Conservation (phyloP, 2,113 vertebrate species). For the Procapra przewalskii region DNA sequence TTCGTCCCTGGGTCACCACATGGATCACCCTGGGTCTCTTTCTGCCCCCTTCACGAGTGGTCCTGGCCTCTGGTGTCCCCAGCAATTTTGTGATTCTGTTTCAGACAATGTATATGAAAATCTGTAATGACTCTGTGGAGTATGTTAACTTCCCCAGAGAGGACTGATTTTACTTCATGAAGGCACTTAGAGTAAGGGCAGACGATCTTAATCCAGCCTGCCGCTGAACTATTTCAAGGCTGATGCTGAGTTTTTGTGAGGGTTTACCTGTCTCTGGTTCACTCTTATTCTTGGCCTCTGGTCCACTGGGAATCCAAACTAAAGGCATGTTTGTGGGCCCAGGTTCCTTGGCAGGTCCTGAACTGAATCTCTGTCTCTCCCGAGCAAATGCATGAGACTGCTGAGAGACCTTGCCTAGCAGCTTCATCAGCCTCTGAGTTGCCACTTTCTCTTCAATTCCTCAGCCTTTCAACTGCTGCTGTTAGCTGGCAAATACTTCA, state of each 20-base stretch:
- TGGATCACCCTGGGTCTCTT: not conserved
- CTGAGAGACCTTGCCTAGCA: rapidly evolving
- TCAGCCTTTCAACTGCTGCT: not conserved
- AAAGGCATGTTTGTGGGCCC: not conserved
- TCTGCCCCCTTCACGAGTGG: not conserved
- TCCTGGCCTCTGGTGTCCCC: not conserved
- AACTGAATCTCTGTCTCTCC: not conserved
- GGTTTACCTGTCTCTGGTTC: not conserved
- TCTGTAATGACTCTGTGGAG: not conserved
- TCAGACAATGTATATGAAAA: not conserved
- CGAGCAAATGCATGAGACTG: not conserved
- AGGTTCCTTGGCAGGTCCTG: too few species aligned
- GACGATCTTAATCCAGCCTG: not conserved
- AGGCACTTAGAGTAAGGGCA: not conserved
- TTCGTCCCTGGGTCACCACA: not conserved
- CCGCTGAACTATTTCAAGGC: too few species aligned
- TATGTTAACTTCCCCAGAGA: not conserved
- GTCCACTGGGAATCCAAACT: not conserved
- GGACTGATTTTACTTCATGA: not conserved
- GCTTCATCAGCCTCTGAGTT: not conserved
- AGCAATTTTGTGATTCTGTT: not conserved
- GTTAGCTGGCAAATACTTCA: not conserved
- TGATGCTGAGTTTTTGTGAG: not conserved
- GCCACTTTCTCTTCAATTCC: not conserved
- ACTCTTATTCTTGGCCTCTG: not conserved